These are phyloP conservation scores for Eledone cirrhosa DNA, from an alignment of 2,888 invertebrate species.

Conservation along the genomic window DNA sequence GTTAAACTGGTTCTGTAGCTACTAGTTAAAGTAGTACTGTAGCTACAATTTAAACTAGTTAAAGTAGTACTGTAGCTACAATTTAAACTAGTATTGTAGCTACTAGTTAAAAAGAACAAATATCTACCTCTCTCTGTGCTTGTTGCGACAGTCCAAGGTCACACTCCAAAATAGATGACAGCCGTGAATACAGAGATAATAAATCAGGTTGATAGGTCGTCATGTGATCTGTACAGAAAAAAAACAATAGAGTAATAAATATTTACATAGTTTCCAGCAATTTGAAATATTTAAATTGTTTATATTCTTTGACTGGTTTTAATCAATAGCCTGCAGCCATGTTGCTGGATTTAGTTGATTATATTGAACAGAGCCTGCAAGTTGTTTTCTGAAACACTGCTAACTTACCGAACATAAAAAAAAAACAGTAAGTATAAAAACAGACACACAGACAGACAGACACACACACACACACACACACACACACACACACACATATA, in stretches of 20 bases:
- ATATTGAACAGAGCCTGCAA: background rate
- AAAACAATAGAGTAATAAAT: background rate
- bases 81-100: too few species aligned
- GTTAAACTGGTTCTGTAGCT: too few species aligned
- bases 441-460: background rate
- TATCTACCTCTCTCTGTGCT: conserved; percentile 80
- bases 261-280: too few species aligned
- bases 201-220: conserved; percentile 92
- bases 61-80: too few species aligned
- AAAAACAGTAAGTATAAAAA: background rate
- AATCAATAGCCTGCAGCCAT: too few species aligned
- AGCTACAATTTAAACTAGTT: too few species aligned
- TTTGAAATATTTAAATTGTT: conserved; percentile 8
- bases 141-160: conserved; percentile 92
- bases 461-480: background rate
- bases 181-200: conserved; percentile 87
- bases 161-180: conserved; percentile 92
- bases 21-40: too few species aligned
- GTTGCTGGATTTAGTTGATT: too few species aligned
- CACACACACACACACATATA: too few species aligned
- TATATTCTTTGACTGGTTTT: too few species aligned
- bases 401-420: background rate
- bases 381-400: background rate
- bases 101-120: too few species aligned
- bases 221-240: conserved; percentile 82